Percentiles rank a stretch among this genome's conserved stretches.
phyloP scores from a whole-genome alignment of 2,113 vertebrate species.

The Stomatorhinus ivindoensis region DNA sequence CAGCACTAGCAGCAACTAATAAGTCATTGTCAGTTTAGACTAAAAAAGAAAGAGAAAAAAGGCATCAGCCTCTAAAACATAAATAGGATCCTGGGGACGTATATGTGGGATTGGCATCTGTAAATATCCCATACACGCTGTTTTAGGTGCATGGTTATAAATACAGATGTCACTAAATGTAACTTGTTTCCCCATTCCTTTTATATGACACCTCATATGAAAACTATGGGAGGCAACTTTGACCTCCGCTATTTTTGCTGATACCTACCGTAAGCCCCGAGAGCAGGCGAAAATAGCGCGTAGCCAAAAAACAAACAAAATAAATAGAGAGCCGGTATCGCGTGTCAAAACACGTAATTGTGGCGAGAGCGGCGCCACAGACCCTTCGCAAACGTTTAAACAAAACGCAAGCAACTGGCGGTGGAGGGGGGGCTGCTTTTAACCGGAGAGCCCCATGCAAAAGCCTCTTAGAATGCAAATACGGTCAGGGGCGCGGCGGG shows the following conservation, averaged over 20 bases:
- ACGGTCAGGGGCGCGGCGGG: slow-evolving; percentile 21
- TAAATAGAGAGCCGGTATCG: slow-evolving; percentile 18
- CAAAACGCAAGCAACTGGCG: slow-evolving; percentile 38
- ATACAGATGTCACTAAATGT: slow-evolving; percentile 36
- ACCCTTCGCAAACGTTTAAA: slow-evolving; percentile 37
- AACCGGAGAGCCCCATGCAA: slow-evolving; percentile 26
- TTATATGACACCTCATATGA: slow-evolving; percentile 51
- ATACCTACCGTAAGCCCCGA: slow-evolving; percentile 16
- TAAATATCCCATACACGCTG: slow-evolving; percentile 37
- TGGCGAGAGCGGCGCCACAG: slow-evolving; percentile 22
- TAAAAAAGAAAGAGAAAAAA: background rate
- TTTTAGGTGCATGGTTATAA: slow-evolving; percentile 42
- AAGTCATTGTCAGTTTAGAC: background rate
- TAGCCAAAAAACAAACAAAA: slow-evolving; percentile 12
- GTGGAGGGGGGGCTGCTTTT: slow-evolving; percentile 17
- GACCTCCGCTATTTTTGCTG: slow-evolving; percentile 33
- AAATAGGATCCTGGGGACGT: slow-evolving; percentile 26
- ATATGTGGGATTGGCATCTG: slow-evolving; percentile 25
- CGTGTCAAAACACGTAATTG: slow-evolving; percentile 24
- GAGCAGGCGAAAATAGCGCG: slow-evolving; percentile 31
- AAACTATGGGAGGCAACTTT: slow-evolving; percentile 40
- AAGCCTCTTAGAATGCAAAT: slow-evolving; percentile 55
- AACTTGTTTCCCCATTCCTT: slow-evolving; percentile 23
- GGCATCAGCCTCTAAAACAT: slow-evolving; percentile 11
- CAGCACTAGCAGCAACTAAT: background rate